A percentile compares a stretch with the other conserved stretches of the same genome.
These are phyloP conservation scores for Anabas testudineus DNA, from an alignment of 2,797 vertebrate species.

Conservation along the genomic window DNA sequence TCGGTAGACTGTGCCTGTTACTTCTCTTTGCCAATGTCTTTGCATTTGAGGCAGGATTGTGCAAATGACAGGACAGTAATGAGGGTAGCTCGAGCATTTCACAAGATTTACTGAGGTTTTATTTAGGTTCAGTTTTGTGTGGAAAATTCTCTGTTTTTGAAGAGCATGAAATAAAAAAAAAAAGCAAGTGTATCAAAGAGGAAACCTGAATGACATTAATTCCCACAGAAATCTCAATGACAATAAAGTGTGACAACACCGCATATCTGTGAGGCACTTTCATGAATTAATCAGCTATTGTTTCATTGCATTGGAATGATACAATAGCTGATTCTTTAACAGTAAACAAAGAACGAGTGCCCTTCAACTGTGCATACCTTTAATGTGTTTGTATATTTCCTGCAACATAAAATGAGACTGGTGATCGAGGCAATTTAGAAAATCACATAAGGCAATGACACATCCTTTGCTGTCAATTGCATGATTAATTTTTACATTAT, in stretches of 20 bases:
- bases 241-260: background rate
- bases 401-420: background rate
- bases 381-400: background rate
- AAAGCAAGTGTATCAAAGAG: background rate
- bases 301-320: no score
- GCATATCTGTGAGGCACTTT: background rate
- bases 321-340: background rate
- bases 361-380: background rate
- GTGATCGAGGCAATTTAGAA: background rate
- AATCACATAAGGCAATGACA: background rate
- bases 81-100: background rate
- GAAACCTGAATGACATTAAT: background rate
- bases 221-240: background rate
- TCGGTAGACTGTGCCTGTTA: background rate
- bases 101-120: background rate
- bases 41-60: background rate
- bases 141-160: background rate
- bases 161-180: conserved; percentile 2
- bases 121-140: background rate
- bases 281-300: background rate
- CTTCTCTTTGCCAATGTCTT: background rate
- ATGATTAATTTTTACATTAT: background rate
- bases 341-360: no score
- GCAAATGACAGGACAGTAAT: background rate
- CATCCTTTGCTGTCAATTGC: background rate